Evolutionary conservation across 2,113 vertebrate species (phyloP), one percentile per base, ranked within the genome.

Genomic region (Onychostruthus taczanowskii): DNA sequence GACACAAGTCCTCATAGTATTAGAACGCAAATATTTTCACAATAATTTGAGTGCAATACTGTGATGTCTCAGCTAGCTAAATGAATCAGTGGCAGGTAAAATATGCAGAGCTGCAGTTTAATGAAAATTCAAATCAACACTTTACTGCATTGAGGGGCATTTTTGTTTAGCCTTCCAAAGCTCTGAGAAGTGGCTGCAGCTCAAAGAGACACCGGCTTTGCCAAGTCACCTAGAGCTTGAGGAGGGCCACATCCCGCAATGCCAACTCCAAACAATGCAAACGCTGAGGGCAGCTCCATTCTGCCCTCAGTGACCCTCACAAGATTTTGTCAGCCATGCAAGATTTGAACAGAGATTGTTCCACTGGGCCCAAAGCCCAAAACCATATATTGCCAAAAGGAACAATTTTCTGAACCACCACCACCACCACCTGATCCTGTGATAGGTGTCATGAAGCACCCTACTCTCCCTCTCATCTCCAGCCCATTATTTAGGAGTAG

Each of bases 81-180:
- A 97, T 97, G 97, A 97, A 95, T 97, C 95, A 98, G 96, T 98
- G 96, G 98, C 96, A 97, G 95, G 93, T 97, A 97, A 97, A 97
- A 97, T 95, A 96, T 0, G 64, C 95, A 97, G 97, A 98, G 97
- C 97, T 97, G 95, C 96, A 95, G 93, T 91, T 97, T 75, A 94
- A 86, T 76, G 87, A 95, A 96, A 97, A 96, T 72, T 93, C 79
- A 94, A 66, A 96, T 72, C 87, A 96, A 89, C n/a, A 23, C 56
- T 63, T 74, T 31, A 90, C 55, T 89, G 59, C 70, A 75, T 78
- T 0, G 3, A 91, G 74, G 66, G 79, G 87, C 87, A n/a, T 81
- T 83, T 78, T 89, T 43, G 14, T 92, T 66, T 55, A 61, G 62
- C 90, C 31, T 93, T 82, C 82, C 90, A 92, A 81, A 88, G 77